phyloP scores from a whole-genome alignment of 2,888 invertebrate genomes.

The Capitulum mitella region DNA sequence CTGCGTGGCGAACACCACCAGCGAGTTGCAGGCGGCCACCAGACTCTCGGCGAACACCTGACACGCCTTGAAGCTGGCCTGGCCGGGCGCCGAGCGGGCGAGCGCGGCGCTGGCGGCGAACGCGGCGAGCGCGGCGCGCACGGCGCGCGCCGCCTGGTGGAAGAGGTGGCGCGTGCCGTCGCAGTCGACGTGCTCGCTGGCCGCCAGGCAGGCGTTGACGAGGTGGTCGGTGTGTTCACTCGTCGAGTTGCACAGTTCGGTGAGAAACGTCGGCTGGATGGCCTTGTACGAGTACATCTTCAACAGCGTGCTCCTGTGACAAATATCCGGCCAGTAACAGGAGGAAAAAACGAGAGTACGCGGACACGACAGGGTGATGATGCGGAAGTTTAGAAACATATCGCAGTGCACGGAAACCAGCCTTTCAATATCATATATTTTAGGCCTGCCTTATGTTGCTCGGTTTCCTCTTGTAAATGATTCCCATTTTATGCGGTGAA shows the following conservation, averaged over 20 bases:
- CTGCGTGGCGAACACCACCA: conserved; percentile 41
- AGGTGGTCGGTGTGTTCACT: not conserved
- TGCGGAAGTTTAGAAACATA: too few relatives aligned
- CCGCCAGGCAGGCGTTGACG: not conserved
- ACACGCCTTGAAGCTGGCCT: conserved; percentile 36
- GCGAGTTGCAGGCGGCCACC: conserved; percentile 40
- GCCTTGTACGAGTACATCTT: not conserved
- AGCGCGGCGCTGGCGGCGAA: not conserved
- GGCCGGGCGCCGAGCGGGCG: not conserved
- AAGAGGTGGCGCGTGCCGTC: not conserved
- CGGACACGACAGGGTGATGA: too few relatives aligned
- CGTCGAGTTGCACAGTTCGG: not conserved
- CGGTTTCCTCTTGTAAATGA: too few relatives aligned
- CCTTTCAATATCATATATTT: too few relatives aligned
- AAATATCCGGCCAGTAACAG: too few relatives aligned
- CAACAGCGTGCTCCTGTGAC: not conserved
- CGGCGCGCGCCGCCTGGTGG: not conserved
- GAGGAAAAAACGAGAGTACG: too few relatives aligned
- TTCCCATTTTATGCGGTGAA: too few relatives aligned
- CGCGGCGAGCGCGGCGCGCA: not conserved
- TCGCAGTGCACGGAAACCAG: too few relatives aligned
- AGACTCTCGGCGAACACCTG: conserved; percentile 42
- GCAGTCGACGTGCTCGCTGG: not conserved
- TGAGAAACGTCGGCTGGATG: not conserved
- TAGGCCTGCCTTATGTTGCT: too few relatives aligned